Evolutionary conservation across 2,888 invertebrate species (phyloP).

Genomic region (Anodontia alba): DNA sequence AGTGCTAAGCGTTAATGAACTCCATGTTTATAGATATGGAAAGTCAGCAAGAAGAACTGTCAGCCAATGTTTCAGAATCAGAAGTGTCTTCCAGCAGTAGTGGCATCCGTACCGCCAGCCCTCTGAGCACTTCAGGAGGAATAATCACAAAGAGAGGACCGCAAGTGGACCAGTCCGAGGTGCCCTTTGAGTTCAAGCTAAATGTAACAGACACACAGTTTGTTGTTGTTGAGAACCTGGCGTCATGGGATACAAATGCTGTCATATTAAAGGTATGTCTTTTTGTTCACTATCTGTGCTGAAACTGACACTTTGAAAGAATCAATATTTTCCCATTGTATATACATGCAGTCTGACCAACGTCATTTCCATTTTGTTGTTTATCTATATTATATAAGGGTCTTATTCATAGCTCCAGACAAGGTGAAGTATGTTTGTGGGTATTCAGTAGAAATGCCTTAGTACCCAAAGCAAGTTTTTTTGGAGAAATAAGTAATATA

Average conservation of each 20-base stretch:
- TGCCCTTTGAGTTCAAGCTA: slow-evolving; percentile 93
- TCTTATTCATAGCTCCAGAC: too few species aligned
- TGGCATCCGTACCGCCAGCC: slow-evolving; percentile 68
- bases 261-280: slow-evolving; percentile 90
- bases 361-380: too few species aligned
- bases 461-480: too few species aligned
- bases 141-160: slow-evolving; percentile 85
- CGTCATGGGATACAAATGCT: slow-evolving; percentile 95
- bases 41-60: not conserved
- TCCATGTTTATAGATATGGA: not conserved
- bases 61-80: not conserved
- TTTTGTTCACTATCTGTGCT: not conserved
- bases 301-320: not conserved
- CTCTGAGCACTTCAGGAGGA: slow-evolving; percentile 84
- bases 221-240: slow-evolving; percentile 96
- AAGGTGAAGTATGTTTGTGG: too few species aligned
- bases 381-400: too few species aligned
- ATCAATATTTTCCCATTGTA: too few species aligned
- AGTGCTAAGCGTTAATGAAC: too few species aligned
- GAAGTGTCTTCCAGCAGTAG: not conserved
- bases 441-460: too few species aligned
- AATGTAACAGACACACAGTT: slow-evolving; percentile 98
- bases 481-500: too few species aligned
- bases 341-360: too few species aligned
- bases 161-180: slow-evolving; percentile 81